Evolutionary conservation across 2,888 invertebrate genomes (phyloP), one percentile per base, ranked within the genome.

Genomic region (Drosophila acutilabella): DNA sequence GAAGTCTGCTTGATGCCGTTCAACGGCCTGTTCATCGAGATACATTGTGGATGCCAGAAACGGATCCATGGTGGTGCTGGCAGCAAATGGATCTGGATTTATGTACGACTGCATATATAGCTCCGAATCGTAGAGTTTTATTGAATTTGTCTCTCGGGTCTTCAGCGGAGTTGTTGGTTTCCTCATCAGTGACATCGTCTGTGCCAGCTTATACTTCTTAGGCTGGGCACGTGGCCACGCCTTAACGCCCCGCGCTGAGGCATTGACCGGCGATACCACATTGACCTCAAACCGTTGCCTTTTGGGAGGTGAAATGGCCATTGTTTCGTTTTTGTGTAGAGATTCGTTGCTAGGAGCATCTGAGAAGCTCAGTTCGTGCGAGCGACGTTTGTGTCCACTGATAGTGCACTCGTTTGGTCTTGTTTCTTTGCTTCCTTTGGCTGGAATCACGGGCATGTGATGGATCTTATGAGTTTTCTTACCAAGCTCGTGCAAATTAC

Each of bases 1-100:
- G 67, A 96, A 96, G 84, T 95, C 94, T 0, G 90, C 92, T 91
- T 96, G 95, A 90, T 96, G 95, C 64, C 94, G 94, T 48, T 94
- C 93, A 1, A 97, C 93, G 86, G 96, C 95, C 77, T 93, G 93
- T 71, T 95, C 94, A 82, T 96, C 95, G 77, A 95, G 94, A 86
- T 95, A 95, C 88, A 96, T 94, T 0, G 95, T 94, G 0, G 94
- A 93, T 0, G 95, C 94, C 40, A 95, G 90, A 81, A 96, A 96
- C 4, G 96, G 96, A 92, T 96, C 95, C 6, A 94, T 92, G 2
- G 95, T 95, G 4, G 92, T 93, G 6, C 93, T 93, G 0, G 93
- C 93, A 7, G 93, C 93, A 87, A 93, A 94, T 0, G 93, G 93
- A 88, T 93, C 93, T 0, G 93, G 93, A 86, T 93, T 93, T 16